A percentile compares a stretch with the other conserved stretches of the same genome.
These are phyloP conservation scores for Rhingia campestris DNA, from an alignment of 2,888 invertebrate genomes.

Conservation along the genomic window DNA sequence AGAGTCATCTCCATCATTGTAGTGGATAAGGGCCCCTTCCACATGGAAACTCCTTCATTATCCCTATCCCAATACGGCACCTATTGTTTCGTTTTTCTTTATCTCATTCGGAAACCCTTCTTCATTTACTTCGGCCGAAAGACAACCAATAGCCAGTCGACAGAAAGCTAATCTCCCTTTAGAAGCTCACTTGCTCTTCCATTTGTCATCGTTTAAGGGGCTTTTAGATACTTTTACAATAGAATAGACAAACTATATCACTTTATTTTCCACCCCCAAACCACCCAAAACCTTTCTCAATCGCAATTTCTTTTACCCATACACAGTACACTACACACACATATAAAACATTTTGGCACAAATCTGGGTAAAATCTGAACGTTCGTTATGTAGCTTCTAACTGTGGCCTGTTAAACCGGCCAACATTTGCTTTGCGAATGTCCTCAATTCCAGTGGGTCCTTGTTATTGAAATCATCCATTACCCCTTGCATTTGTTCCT, in stretches of 20 bases:
- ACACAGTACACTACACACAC: too few relatives aligned
- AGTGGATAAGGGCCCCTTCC: conserved; percentile 7
- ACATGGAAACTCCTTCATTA: conserved; percentile 46
- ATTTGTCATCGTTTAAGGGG: conserved; percentile 60
- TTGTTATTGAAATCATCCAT: conserved; percentile 81
- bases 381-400: conserved; percentile 11
- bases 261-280: conserved; percentile 52
- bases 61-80: conserved; percentile 31
- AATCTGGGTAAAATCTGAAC: conserved; percentile 44
- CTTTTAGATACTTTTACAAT: conserved; percentile 51
- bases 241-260: conserved; percentile 68
- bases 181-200: conserved; percentile 1
- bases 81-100: conserved; percentile 44
- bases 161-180: conserved; percentile 17
- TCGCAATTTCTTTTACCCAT: background rate
- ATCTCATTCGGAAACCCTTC: conserved; percentile 29
- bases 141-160: conserved; percentile 32
- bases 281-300: background rate
- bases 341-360: conserved; percentile 61
- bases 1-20: conserved; percentile 8
- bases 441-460: conserved; percentile 80
- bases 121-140: conserved; percentile 15
- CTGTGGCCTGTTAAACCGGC: conserved; percentile 78
- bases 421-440: conserved; percentile 79
- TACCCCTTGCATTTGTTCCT: conserved; percentile 80